Percentiles rank a stretch among this genome's conserved stretches.
These are phyloP conservation scores for Pungitius pungitius DNA, from an alignment of 2,113 vertebrate species.

Conservation along the genomic window DNA sequence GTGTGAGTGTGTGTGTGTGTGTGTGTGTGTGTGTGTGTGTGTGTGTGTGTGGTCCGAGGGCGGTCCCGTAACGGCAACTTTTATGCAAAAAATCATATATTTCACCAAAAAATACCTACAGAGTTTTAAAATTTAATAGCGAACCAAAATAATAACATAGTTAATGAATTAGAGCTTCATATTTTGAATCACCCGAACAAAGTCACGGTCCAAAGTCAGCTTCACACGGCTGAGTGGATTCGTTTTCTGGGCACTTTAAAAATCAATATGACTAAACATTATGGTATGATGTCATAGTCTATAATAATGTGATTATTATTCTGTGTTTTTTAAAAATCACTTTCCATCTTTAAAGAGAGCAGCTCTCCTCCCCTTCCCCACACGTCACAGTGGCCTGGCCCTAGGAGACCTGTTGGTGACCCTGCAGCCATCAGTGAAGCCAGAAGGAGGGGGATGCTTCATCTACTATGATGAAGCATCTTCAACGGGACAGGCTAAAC, in stretches of 20 bases:
- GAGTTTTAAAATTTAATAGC: not conserved
- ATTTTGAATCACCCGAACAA: not conserved
- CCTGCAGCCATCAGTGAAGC: slow-evolving; percentile 13
- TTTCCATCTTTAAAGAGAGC: not conserved
- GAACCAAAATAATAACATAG: not conserved
- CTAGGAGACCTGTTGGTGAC: slow-evolving; percentile 9
- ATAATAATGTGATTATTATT: not conserved
- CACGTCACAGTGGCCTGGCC: slow-evolving; percentile 3
- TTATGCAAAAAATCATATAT: slow-evolving; percentile 19
- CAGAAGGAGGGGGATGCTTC: slow-evolving; percentile 30
- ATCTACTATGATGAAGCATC: slow-evolving; percentile 26
- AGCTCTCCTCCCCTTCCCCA: not conserved
- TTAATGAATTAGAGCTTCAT: not conserved
- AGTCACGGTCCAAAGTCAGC: not conserved
- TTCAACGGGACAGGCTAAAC: not conserved
- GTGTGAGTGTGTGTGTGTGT: not conserved
- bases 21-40: not conserved
- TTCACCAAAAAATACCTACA: not conserved
- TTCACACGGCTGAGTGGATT: not conserved
- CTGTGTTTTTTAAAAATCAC: not conserved
- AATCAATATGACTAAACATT: too few species aligned
- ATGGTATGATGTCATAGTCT: not conserved
- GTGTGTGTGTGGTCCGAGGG: not conserved
- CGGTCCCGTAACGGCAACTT: not conserved
- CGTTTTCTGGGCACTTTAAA: not conserved